Percentiles rank a stretch among this genome's conserved stretches.
Conservation (phyloP, 2,888 invertebrate species). For the Aporophyla nigra region DNA sequence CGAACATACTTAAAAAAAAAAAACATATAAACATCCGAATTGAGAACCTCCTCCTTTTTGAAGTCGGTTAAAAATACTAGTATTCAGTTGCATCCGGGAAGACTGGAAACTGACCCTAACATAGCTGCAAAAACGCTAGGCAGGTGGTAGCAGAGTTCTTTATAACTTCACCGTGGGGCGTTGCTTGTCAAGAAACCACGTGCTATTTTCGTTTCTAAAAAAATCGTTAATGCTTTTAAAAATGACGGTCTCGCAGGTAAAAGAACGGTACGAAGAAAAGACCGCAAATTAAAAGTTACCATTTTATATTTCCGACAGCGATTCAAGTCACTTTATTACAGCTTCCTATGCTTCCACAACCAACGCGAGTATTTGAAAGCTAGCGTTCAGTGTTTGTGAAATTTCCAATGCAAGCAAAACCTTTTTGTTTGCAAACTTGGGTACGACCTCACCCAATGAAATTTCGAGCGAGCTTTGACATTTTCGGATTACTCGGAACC, state of each 20-base stretch:
- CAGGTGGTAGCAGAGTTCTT: not conserved
- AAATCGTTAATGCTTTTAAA: not conserved
- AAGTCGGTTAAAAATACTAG: no score
- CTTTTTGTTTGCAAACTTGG: conserved; percentile 5
- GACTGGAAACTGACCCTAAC: no score
- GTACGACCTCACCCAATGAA: not conserved
- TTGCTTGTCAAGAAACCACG: conserved; percentile 16
- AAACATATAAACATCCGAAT: no score
- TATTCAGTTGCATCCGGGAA: no score
- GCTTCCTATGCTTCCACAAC: conserved; percentile 3
- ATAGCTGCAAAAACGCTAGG: no score
- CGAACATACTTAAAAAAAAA: no score
- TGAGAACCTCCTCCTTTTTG: no score
- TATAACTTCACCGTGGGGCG: not conserved
- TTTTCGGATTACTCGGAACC: not conserved
- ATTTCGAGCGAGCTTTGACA: not conserved
- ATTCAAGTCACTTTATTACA: conserved; percentile 11
- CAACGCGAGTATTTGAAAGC: conserved; percentile 19
- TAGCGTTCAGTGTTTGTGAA: conserved; percentile 17
- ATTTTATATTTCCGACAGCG: conserved; percentile 1
- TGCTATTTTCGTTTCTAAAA: conserved; percentile 8
- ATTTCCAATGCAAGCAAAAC: not conserved
- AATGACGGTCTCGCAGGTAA: conserved; percentile 26
- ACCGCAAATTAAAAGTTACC: not conserved
- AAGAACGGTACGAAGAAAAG: conserved; percentile 1